Conservation (phyloP, 2,113 vertebrate genomes). For the Lampris megalopsis region DNA sequence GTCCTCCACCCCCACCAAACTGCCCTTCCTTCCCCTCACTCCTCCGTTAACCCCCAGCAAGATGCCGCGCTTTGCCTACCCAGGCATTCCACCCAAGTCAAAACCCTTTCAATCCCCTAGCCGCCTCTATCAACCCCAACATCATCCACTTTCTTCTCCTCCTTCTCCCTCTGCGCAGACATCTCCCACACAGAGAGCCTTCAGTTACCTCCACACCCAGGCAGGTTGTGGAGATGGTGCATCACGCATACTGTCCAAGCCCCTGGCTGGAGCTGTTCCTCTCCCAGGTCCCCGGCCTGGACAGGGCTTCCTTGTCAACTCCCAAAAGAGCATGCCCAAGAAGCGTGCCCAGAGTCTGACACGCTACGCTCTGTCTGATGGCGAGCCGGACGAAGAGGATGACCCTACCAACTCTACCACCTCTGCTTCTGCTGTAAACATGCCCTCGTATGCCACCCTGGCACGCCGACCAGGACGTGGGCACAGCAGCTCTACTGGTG, state of each 20-base stretch:
- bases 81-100: conserved; percentile 62
- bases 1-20: conserved; percentile 28
- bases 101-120: conserved; percentile 48
- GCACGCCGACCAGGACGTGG: conserved; percentile 84
- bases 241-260: conserved; percentile 44
- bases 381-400: conserved; percentile 87
- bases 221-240: conserved; percentile 10
- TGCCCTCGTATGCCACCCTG: conserved; percentile 91
- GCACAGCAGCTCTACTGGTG: conserved; percentile 9
- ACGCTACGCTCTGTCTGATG: conserved; percentile 86
- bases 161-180: conserved; percentile 38
- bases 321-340: conserved; percentile 71
- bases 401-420: not conserved
- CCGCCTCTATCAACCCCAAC: conserved; percentile 46
- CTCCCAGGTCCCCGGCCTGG: conserved; percentile 25
- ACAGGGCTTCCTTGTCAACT: not conserved
- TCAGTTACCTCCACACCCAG: conserved; percentile 67
- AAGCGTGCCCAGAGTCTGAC: conserved; percentile 91
- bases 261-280: conserved; percentile 56
- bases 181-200: conserved; percentile 62
- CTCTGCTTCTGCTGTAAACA: conserved; percentile 56
- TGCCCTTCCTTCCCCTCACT: conserved; percentile 51
- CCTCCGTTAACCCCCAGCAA: conserved; percentile 76
- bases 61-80: conserved; percentile 70
- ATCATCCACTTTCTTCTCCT: conserved; percentile 40